Evolutionary conservation across 2,888 invertebrate species (phyloP).

Genomic region (Phanerotoma sp.): DNA sequence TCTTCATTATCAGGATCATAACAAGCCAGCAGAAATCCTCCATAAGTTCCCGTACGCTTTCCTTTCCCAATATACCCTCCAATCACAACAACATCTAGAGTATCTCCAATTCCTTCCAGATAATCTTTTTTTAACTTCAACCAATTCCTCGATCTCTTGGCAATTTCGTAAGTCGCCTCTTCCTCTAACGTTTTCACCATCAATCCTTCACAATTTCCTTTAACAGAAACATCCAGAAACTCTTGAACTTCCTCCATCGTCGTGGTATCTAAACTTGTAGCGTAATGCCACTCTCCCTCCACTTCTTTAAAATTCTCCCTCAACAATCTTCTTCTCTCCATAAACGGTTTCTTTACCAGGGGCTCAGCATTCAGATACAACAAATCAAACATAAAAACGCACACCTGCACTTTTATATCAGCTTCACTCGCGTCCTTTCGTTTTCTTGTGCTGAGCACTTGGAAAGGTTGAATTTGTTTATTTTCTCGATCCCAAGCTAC

Average conservation of each 20-base stretch:
- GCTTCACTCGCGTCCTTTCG: conserved; percentile 81
- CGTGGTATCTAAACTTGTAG: conserved; percentile 77
- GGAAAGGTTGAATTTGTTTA: conserved; percentile 93
- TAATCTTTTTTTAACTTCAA: conserved; percentile 98
- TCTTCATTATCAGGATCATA: conserved; percentile 88
- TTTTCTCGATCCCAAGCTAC: conserved; percentile 93
- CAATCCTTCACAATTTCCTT: conserved; percentile 96
- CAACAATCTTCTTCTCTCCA: conserved; percentile 72
- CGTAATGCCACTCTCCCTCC: conserved; percentile 86
- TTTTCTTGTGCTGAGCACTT: conserved; percentile 92
- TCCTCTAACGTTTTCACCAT: conserved; percentile 95
- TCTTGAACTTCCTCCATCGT: conserved; percentile 90
- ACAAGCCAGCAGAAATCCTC: conserved; percentile 94
- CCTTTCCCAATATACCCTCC: conserved; percentile 94
- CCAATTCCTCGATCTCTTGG: conserved; percentile 92
- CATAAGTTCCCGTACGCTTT: conserved; percentile 88
- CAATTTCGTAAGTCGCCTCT: conserved; percentile 95
- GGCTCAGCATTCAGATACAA: conserved; percentile 87
- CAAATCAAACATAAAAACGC: conserved; percentile 96
- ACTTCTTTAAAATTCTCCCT: conserved; percentile 69
- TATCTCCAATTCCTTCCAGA: conserved; percentile 94
- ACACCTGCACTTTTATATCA: conserved; percentile 86
- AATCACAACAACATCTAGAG: conserved; percentile 91
- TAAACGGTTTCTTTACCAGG: conserved; percentile 77
- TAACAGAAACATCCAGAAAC: conserved; percentile 92